Percentiles rank a stretch among this genome's conserved stretches.
Conservation (phyloP, 2,113 vertebrate species). For the Colius striatus region DNA sequence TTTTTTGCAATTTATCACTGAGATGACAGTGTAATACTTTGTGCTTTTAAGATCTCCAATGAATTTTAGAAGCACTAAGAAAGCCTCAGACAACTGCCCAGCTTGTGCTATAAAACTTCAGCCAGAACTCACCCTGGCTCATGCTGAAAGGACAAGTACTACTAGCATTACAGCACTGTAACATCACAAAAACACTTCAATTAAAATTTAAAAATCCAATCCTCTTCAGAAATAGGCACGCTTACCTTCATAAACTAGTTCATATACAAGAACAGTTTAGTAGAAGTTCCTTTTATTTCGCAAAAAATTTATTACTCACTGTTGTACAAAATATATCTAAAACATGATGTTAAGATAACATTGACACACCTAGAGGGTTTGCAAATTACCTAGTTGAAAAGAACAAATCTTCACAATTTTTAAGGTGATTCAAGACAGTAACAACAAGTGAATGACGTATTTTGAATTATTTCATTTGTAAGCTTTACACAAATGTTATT, state of each 20-base stretch:
- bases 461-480: background rate
- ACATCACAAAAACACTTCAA: background rate
- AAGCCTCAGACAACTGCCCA: background rate
- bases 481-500: background rate
- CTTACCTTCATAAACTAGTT: background rate
- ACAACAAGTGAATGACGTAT: slow-evolving; percentile 2
- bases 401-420: slow-evolving; percentile 31
- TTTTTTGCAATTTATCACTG: background rate
- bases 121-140: background rate
- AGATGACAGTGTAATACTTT: background rate
- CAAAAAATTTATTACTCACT: slow-evolving; percentile 60
- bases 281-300: slow-evolving; percentile 52
- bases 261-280: background rate
- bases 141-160: background rate
- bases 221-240: background rate
- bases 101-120: background rate
- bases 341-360: slow-evolving; percentile 3
- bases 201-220: background rate
- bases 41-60: background rate
- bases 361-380: background rate
- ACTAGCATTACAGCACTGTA: background rate
- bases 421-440: slow-evolving; percentile 26
- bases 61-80: background rate
- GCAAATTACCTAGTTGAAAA: background rate
- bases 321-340: slow-evolving; percentile 62